Conservation (phyloP, 2,113 vertebrate genomes). For the Misgurnus anguillicaudatus region DNA sequence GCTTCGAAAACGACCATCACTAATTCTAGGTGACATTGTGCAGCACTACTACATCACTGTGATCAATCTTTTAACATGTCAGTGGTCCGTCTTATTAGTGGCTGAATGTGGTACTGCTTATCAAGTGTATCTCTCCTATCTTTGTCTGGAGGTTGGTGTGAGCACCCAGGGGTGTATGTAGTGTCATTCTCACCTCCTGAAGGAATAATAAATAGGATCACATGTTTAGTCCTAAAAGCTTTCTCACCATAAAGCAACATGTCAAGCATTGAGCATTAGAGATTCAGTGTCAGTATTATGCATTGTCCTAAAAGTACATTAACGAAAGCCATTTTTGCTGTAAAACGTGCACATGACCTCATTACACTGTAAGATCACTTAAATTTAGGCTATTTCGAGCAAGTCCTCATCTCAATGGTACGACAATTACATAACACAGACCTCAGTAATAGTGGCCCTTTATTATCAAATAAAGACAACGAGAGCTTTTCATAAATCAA, state of each 20-base stretch:
- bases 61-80: slow-evolving; percentile 8
- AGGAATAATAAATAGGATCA: neutral
- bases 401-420: neutral
- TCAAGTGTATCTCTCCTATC: neutral
- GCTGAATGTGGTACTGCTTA: too few relatives aligned
- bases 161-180: neutral
- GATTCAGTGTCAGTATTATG: slow-evolving; percentile 6
- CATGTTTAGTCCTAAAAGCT: neutral
- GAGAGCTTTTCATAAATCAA: neutral
- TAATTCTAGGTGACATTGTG: neutral
- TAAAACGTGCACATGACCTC: neutral
- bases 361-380: neutral
- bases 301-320: neutral
- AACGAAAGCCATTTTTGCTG: neutral
- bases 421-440: neutral
- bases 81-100: neutral
- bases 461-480: neutral
- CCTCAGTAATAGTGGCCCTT: neutral
- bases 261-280: neutral
- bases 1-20: too few relatives aligned
- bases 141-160: neutral
- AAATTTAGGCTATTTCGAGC: neutral
- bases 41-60: neutral
- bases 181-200: neutral
- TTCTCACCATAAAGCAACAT: neutral